Percentiles rank a stretch among this genome's conserved stretches.
These are phyloP conservation scores for Oedothorax gibbosus DNA, from an alignment of 1,140 invertebrate species.

Conservation along the genomic window DNA sequence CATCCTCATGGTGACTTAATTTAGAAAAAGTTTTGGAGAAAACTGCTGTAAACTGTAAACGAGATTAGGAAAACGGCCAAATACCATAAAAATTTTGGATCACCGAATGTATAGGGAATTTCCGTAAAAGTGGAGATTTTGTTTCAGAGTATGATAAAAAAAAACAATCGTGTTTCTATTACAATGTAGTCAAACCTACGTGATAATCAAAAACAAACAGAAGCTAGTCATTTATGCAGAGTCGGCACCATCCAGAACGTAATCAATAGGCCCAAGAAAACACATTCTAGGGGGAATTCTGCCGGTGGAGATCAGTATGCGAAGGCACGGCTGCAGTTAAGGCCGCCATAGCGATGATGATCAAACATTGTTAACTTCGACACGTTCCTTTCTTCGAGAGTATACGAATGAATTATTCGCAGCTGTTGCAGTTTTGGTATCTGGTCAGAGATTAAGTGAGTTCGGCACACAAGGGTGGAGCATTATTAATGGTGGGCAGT, in stretches of 20 bases:
- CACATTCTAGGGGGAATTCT: neutral
- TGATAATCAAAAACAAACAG: slow-evolving; percentile 10
- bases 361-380: slow-evolving; percentile 47
- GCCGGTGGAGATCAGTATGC: slow-evolving; percentile 48
- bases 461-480: neutral
- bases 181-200: too few relatives aligned
- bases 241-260: too few relatives aligned
- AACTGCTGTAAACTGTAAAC: too few relatives aligned
- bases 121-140: too few relatives aligned
- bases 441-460: slow-evolving; percentile 24
- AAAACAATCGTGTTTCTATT: too few relatives aligned
- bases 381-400: slow-evolving; percentile 10
- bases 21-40: too few relatives aligned
- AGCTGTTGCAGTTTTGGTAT: slow-evolving; percentile 44
- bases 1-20: too few relatives aligned
- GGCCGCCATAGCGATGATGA: slow-evolving; percentile 25
- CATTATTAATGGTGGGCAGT: slow-evolving; percentile 19
- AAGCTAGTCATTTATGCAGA: neutral
- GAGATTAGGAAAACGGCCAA: too few relatives aligned
- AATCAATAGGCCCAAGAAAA: slow-evolving; percentile 43
- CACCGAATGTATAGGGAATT: too few relatives aligned
- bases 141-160: too few relatives aligned
- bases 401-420: slow-evolving; percentile 30
- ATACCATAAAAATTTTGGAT: too few relatives aligned
- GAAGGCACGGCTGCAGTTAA: slow-evolving; percentile 30